Conservation (phyloP, 2,797 vertebrate genomes). For the Prunella strophiata region DNA sequence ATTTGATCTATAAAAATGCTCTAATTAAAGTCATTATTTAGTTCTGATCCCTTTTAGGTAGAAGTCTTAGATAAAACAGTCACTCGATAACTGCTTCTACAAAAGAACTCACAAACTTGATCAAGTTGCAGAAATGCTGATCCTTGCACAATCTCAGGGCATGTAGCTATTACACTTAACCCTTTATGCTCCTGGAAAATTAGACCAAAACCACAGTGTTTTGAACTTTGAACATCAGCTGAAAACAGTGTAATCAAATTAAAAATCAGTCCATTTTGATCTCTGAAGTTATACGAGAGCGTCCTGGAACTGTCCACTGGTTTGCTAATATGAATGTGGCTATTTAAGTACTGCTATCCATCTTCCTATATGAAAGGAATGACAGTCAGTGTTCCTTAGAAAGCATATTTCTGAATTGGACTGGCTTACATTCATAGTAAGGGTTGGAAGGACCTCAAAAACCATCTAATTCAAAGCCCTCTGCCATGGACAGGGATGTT, state of each 20-base stretch:
- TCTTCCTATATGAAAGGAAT: not conserved
- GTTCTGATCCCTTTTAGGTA: not conserved
- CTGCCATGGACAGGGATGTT: not conserved
- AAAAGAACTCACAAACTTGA: not conserved
- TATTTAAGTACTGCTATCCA: not conserved
- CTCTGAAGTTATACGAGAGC: not conserved
- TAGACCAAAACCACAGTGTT: not conserved
- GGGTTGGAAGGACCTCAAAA: not conserved
- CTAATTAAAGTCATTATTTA: not conserved
- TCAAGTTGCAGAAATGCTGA: not conserved
- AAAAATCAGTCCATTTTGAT: not conserved
- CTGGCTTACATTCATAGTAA: not conserved
- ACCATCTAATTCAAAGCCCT: not conserved
- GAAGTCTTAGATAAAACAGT: not conserved
- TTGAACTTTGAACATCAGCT: not conserved
- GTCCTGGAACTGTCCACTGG: not conserved
- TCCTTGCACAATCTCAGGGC: not conserved
- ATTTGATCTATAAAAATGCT: not conserved
- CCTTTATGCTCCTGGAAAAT: not conserved
- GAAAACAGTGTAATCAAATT: not conserved
- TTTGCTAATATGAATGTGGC: not conserved
- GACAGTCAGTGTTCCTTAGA: not conserved
- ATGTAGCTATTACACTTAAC: not conserved
- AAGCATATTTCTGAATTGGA: not conserved
- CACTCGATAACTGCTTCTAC: not conserved